Base-by-base conservation (phyloP, 2,888 invertebrate species). In the Hirudinaria manillensis region DNA sequence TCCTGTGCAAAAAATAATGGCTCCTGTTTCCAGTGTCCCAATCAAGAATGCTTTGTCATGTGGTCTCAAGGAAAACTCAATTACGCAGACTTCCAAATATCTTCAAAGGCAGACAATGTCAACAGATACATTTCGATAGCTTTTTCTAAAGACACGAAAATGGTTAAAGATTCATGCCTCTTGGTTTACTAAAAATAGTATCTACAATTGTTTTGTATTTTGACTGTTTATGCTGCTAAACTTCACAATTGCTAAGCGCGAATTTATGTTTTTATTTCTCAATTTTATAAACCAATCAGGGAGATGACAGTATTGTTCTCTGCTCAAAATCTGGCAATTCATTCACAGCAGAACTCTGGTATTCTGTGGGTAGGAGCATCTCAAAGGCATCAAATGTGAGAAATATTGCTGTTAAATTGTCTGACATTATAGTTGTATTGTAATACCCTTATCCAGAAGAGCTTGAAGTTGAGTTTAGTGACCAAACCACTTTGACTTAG, bases 271-370 rank as follows among this genome's bases (percentile, higher is more conserved):
- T 10, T 16, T 45, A 45, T 16, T 7, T 45, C 16, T 45, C 10
- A 45, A 1, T 45, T 2, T 61, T n/a, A 4, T 10, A 61, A 13
- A 61, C 6, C 29, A 61, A 7, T 21, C 24, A 61, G 61, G 61
- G 61, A 1, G 61, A 61, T 61, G 61, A 61, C 61, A 61, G 61
- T 61, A 29, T 61, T 16, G 19, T 61, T 61, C 61, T 61, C 29
- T 61, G 61, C 61, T 61, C 24, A 27, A 61, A 61, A 24, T 61
- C 61, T 27, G n/a, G 13, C 7, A 29, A 29, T 24, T 61, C 29
- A 61, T 61, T 61, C 29, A 61, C 24, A 61, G 61, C 61, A 21
- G 61, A 61, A n/a, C 24, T 61, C 7, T 61, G 61, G 61, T 61
- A 61, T 29, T 27, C 24, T 61, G 24, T 6, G 29, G 61, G 61